Percentiles rank a stretch among this genome's conserved stretches.
phyloP scores from a whole-genome alignment of 2,797 vertebrate genomes.

The Cichlasoma orientale region DNA sequence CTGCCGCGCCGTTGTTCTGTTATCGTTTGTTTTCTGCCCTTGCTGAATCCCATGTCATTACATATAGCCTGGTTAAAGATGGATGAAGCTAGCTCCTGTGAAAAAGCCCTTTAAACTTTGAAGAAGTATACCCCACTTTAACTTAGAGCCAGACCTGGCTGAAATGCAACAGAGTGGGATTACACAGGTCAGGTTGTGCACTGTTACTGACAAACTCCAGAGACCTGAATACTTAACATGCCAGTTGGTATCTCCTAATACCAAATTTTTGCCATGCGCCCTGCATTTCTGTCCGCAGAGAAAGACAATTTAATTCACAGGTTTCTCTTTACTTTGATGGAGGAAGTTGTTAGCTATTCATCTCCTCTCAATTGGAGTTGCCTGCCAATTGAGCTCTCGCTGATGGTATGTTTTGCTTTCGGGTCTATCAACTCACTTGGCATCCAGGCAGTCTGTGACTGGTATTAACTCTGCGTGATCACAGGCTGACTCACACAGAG shows the following conservation, averaged over 20 bases:
- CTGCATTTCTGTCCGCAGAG: slow-evolving; percentile 4
- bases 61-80: slow-evolving; percentile 9
- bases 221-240: not conserved
- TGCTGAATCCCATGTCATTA: not conserved
- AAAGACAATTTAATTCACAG: slow-evolving; percentile 14
- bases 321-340: slow-evolving; percentile 21
- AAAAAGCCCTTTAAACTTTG: slow-evolving; percentile 18
- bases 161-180: slow-evolving; percentile 22
- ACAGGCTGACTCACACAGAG: slow-evolving; percentile 9
- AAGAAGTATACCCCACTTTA: not conserved
- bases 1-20: not conserved
- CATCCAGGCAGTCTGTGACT: slow-evolving; percentile 28
- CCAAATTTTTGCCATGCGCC: not conserved
- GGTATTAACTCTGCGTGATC: slow-evolving; percentile 29
- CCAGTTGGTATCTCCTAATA: not conserved
- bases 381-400: slow-evolving; percentile 2
- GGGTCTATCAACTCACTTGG: slow-evolving; percentile 25
- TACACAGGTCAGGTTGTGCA: slow-evolving; percentile 16
- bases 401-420: slow-evolving; percentile 25
- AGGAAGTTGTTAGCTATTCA: slow-evolving; percentile 35
- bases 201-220: slow-evolving; percentile 31
- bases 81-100: not conserved
- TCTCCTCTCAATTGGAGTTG: slow-evolving; percentile 23
- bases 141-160: not conserved
- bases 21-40: not conserved